These are phyloP conservation scores for Xestia rhomboidea DNA, from an alignment of 2,888 invertebrate genomes.

Conservation along the genomic window DNA sequence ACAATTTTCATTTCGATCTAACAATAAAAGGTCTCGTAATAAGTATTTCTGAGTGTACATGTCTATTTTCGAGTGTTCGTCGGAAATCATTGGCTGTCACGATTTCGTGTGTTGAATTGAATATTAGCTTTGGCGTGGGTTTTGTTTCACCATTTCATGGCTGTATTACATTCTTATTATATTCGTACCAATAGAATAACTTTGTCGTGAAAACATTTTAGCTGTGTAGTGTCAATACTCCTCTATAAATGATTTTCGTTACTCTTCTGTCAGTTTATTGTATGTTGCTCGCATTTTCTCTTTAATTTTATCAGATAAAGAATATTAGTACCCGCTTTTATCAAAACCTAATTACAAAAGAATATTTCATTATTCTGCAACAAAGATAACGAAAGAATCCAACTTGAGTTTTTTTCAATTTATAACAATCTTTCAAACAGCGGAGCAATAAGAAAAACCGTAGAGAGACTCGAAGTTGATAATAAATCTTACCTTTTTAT, in stretches of 20 bases:
- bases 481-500: slow-evolving; percentile 58
- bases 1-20: slow-evolving; percentile 60
- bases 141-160: slow-evolving; percentile 27
- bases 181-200: slow-evolving; percentile 9
- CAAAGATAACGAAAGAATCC: slow-evolving; percentile 8
- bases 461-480: slow-evolving; percentile 43
- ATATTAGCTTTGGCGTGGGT: slow-evolving; percentile 11
- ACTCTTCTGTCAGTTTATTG: background rate
- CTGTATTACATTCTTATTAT: slow-evolving; percentile 19
- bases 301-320: background rate
- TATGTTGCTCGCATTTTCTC: background rate
- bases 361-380: slow-evolving; percentile 14
- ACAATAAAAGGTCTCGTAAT: slow-evolving; percentile 51
- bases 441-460: slow-evolving; percentile 37
- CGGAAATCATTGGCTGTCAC: slow-evolving; percentile 32
- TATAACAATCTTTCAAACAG: slow-evolving; percentile 38
- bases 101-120: slow-evolving; percentile 36
- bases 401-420: slow-evolving; percentile 28
- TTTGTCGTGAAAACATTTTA: background rate
- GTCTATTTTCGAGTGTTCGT: slow-evolving; percentile 38
- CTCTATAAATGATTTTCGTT: background rate
- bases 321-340: background rate
- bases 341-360: background rate
- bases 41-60: slow-evolving; percentile 40
- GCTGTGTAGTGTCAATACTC: background rate